These are phyloP conservation scores for Dreissena rostriformis DNA, from an alignment of 1,140 invertebrate genomes.

Conservation along the genomic window DNA sequence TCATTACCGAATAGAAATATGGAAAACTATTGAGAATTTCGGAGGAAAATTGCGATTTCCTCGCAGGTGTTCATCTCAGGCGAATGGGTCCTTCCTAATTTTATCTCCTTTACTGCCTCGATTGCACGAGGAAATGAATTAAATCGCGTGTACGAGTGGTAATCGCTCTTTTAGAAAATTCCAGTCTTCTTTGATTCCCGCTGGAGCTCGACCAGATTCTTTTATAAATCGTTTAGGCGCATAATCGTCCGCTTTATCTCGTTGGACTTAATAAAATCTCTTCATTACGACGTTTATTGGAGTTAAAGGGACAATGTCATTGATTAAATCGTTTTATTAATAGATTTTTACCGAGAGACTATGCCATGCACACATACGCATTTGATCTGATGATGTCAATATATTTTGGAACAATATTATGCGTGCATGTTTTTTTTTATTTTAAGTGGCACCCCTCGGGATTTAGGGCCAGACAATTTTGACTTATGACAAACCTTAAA, in stretches of 20 bases:
- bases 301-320: too few species aligned
- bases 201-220: slow-evolving; percentile 7
- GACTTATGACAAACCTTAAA: too few species aligned
- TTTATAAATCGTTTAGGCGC: slow-evolving; percentile 45
- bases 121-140: slow-evolving; percentile 33
- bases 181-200: slow-evolving; percentile 11
- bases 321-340: too few species aligned
- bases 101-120: slow-evolving; percentile 44
- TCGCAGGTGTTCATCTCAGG: slow-evolving; percentile 48
- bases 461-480: too few species aligned
- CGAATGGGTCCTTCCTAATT: slow-evolving; percentile 24
- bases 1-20: slow-evolving; percentile 56
- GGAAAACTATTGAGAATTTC: slow-evolving; percentile 58
- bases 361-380: too few species aligned
- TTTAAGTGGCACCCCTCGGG: too few species aligned
- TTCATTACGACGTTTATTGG: slow-evolving; percentile 42
- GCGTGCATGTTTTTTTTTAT: too few species aligned
- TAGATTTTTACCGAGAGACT: too few species aligned
- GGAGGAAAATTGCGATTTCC: slow-evolving; percentile 45
- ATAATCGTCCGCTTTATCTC: slow-evolving; percentile 47
- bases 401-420: too few species aligned
- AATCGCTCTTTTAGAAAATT: slow-evolving; percentile 23
- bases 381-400: too few species aligned
- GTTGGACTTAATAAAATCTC: slow-evolving; percentile 49
- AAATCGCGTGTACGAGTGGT: slow-evolving; percentile 45